phyloP scores from a whole-genome alignment of 1,140 invertebrate genomes.

The Bathynomus jamesi region DNA sequence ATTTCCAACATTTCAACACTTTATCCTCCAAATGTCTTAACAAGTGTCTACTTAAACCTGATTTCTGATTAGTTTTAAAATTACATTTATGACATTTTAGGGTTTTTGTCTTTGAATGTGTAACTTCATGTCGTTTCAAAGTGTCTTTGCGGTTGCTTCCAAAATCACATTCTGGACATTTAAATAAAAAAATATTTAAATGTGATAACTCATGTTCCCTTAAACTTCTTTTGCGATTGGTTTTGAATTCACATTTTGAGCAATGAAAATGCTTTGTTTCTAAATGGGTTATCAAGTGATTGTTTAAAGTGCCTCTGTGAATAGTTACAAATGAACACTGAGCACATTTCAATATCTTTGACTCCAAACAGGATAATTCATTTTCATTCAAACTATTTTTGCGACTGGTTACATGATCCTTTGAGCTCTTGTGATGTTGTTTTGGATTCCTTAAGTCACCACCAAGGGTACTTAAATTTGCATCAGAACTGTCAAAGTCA shows the following conservation, averaged over 20 bases:
- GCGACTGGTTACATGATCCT: no score
- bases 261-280: not conserved
- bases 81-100: not conserved
- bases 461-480: no score
- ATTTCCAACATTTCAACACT: not conserved
- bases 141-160: not conserved
- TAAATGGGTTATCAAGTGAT: not conserved
- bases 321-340: not conserved
- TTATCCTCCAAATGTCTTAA: not conserved
- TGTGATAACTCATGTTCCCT: not conserved
- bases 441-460: no score
- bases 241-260: not conserved
- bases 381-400: not conserved
- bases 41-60: not conserved
- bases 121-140: not conserved
- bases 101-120: not conserved
- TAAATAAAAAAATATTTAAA: not conserved
- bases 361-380: not conserved
- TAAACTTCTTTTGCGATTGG: not conserved
- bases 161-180: not conserved
- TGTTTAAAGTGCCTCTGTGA: not conserved
- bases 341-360: not conserved
- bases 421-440: no score
- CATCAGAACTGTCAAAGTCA: no score
- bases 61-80: not conserved